phyloP scores from a whole-genome alignment of 92 coral and sea anemone species.

The Blastomussa wellsi region DNA sequence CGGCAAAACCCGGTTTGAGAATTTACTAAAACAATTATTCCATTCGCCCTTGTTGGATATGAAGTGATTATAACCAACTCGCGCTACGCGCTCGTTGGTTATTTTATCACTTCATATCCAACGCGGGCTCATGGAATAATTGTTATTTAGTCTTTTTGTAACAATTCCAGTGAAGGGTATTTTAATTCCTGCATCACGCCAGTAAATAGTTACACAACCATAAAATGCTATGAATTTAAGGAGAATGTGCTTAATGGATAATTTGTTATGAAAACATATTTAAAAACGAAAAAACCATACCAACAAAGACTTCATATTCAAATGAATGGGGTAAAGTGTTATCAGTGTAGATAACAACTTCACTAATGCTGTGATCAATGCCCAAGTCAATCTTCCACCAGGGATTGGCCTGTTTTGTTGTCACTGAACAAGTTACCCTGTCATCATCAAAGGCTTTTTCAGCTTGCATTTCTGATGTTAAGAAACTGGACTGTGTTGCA shows the following conservation, averaged over 20 bases:
- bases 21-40: too few relatives aligned
- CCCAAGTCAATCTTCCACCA: constrained; percentile 8
- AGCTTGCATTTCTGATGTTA: neutral
- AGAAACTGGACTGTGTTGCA: neutral
- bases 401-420: neutral
- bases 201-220: too few relatives aligned
- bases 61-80: too few relatives aligned
- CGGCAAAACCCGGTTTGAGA: too few relatives aligned
- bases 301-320: neutral
- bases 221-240: too few relatives aligned
- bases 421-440: neutral
- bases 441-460: neutral
- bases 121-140: too few relatives aligned
- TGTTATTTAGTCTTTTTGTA: too few relatives aligned
- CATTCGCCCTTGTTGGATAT: too few relatives aligned
- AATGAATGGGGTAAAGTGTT: neutral
- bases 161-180: too few relatives aligned
- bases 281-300: neutral
- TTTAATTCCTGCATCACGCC: too few relatives aligned
- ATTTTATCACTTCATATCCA: too few relatives aligned
- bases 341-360: neutral
- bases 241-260: neutral
- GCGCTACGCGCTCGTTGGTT: too few relatives aligned
- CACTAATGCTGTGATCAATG: neutral
- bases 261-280: neutral